Conservation (phyloP, 2,888 invertebrate genomes). For the Ryuthela nishihirai region DNA sequence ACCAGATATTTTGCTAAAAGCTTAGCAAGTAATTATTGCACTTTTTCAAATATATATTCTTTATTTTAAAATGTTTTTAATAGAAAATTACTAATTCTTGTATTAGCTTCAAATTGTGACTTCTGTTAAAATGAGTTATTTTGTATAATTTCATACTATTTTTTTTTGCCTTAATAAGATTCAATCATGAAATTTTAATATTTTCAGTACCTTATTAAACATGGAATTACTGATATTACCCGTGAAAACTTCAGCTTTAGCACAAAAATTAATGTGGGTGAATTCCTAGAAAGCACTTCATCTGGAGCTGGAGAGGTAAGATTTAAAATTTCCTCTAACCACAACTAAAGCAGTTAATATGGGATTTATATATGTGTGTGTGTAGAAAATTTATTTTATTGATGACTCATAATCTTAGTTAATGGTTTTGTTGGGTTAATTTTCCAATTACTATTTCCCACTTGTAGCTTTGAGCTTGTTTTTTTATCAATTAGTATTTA, state of each 20-base stretch:
- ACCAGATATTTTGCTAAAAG: no score
- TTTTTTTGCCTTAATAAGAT: not conserved
- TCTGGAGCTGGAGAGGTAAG: constrained; percentile 48
- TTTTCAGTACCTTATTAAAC: constrained; percentile 70
- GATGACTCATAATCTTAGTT: no score
- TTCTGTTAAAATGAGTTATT: not conserved
- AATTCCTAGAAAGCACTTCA: constrained; percentile 71
- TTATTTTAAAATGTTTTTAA: not conserved
- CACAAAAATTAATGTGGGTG: constrained; percentile 81
- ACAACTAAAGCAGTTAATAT: no score
- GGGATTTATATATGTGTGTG: no score
- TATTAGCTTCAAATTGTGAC: not conserved
- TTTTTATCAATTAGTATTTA: no score
- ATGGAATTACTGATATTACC: constrained; percentile 62
- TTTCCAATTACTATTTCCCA: no score
- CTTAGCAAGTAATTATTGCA: constrained; percentile 3
- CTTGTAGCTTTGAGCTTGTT: no score
- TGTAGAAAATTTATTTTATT: no score
- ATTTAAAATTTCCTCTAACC: constrained; percentile 15
- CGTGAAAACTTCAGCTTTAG: constrained; percentile 91
- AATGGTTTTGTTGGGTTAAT: no score
- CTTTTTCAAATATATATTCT: not conserved
- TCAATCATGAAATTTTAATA: constrained; percentile 20
- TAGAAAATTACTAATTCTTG: not conserved
- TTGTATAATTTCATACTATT: not conserved